Base-by-base conservation (phyloP, 64 coral and sea anemone genomes). In the Pocillopora damicornis region DNA sequence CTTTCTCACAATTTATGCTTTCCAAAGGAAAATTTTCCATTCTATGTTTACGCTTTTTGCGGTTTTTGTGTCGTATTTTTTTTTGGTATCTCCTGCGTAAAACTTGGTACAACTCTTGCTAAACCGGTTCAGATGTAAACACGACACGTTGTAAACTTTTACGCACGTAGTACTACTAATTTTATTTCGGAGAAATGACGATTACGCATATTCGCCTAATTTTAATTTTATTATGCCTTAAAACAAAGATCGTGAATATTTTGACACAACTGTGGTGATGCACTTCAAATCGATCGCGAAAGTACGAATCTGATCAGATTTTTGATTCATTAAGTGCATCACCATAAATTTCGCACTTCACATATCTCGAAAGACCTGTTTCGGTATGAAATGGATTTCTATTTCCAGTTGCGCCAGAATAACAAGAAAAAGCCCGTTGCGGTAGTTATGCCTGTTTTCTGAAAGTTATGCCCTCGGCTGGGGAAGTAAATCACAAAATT, bases 121-220 rank as follows among this genome's bases (percentile, higher is more conserved):
- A 85, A 85, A 85, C 81, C 81, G 81, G 81, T 85, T 72, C 13
- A 9, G 35, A 66, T 15, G 81, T 58, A 85, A 72, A 85, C 64
- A 85, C 15, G 13, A 0, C 37, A 73, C 80, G 61, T 83, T 83
- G 3, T 16, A 17, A 45, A 42, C 11, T 9, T 85, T 71, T 71
- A 23, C 67, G 8, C 81, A 85, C 81, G 65, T 58, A 57, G 15
- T 38, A 20, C 12, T 37, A 9, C 37, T 81, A 15, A 63, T 13
- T 9, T 81, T 81, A 14, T 81, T 60, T 13, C 1, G 26, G 23
- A 22, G 18, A 9, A 63, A n/a, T 69, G 17, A 69, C 23, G 25
- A 71, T 11, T 18, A 1, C 11, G 11, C 11, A 71, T 71, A 71
- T 71, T 23, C 22, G 0, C 67, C 67, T n/a, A 51, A 51, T 51